phyloP scores from a whole-genome alignment of 2,888 invertebrate genomes.

The Eupithecia dodoneata region DNA sequence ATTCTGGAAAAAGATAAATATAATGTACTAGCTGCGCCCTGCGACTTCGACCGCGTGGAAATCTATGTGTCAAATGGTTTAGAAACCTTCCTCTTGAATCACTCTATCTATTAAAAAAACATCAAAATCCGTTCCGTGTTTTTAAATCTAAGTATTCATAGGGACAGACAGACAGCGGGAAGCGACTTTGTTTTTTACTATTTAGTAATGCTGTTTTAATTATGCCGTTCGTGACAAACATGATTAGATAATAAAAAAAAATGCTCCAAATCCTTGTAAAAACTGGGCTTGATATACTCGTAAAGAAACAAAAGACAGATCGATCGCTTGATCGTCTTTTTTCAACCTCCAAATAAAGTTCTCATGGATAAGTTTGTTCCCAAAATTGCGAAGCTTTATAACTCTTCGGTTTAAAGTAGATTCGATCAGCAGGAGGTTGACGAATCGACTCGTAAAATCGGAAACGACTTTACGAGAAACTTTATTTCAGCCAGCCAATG shows the following conservation, averaged over 20 bases:
- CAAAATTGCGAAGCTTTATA: neutral
- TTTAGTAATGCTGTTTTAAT: too few relatives aligned
- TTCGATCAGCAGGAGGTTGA: conserved; percentile 11
- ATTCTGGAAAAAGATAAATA: conserved; percentile 56
- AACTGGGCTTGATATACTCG: neutral
- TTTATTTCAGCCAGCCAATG: conserved; percentile 16
- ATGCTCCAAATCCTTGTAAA: neutral
- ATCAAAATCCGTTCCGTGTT: too few relatives aligned
- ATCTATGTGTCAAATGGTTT: too few relatives aligned
- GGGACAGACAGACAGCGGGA: too few relatives aligned
- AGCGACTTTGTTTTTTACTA: too few relatives aligned
- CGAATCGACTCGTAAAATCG: conserved; percentile 10
- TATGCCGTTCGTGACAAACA: too few relatives aligned
- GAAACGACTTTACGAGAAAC: conserved; percentile 8
- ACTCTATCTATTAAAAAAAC: too few relatives aligned
- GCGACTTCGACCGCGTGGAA: too few relatives aligned
- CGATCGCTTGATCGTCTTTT: neutral
- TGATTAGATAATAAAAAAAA: too few relatives aligned
- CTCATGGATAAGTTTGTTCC: neutral
- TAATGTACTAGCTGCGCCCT: neutral
- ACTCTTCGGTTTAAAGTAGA: neutral
- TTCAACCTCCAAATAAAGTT: neutral
- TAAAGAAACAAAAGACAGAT: neutral
- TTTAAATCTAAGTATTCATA: too few relatives aligned
- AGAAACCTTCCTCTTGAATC: too few relatives aligned